phyloP scores from a whole-genome alignment of 2,113 vertebrate genomes.

The Procapra przewalskii region DNA sequence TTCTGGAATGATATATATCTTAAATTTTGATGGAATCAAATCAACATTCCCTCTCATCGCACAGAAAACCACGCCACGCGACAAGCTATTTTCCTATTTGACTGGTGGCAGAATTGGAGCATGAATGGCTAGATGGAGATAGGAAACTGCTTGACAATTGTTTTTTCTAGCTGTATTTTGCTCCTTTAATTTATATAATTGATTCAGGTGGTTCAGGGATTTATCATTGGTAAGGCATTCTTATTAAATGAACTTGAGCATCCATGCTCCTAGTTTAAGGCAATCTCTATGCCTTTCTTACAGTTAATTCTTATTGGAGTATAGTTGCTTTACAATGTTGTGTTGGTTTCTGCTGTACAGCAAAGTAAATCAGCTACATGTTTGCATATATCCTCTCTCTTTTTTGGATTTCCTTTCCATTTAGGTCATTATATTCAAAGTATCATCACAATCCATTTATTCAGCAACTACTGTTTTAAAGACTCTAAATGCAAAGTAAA shows the following conservation, averaged over 20 bases:
- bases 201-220: background rate
- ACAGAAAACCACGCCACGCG: background rate
- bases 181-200: background rate
- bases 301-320: background rate
- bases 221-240: background rate
- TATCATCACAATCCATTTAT: background rate
- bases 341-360: background rate
- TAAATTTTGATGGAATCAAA: background rate
- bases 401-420: background rate
- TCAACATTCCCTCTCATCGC: background rate
- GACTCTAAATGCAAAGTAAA: background rate
- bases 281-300: background rate
- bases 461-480: background rate
- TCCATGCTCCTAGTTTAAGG: background rate
- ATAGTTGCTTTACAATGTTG: background rate
- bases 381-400: background rate
- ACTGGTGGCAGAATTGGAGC: background rate
- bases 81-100: background rate
- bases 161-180: background rate
- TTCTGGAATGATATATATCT: slow-evolving; percentile 13
- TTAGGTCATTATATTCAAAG: background rate
- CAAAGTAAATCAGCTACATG: background rate
- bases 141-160: background rate
- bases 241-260: background rate
- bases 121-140: background rate